Conservation (phyloP, 1,140 invertebrate species). For the Gonatopus flavifemur region DNA sequence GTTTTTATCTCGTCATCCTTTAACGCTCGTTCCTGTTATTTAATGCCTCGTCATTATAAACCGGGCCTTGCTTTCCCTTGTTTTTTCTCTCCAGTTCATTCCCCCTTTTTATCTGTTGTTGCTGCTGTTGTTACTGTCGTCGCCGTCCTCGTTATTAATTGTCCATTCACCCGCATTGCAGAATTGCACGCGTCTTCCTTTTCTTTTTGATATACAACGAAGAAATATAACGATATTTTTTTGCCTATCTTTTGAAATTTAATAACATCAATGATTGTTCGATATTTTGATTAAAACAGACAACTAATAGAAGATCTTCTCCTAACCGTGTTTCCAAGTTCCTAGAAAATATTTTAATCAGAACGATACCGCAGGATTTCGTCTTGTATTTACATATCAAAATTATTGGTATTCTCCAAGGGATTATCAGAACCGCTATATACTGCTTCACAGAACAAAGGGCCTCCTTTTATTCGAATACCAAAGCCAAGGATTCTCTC, state of each 20-base stretch:
- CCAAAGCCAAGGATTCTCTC: conserved; percentile 16
- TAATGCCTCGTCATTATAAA: conserved; percentile 39
- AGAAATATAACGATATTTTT: too few relatives aligned
- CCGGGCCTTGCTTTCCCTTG: background rate
- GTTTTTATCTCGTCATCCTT: conserved; percentile 40
- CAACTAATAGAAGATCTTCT: too few relatives aligned
- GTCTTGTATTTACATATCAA: conserved; percentile 40
- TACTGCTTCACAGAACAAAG: conserved; percentile 17
- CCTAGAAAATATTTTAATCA: conserved; percentile 37
- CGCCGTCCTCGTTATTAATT: conserved; percentile 5
- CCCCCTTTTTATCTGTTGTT: background rate
- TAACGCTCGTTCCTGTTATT: conserved; percentile 36
- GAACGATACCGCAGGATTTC: conserved; percentile 24
- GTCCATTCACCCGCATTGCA: conserved; percentile 6
- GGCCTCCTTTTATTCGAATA: background rate
- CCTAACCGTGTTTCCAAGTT: too few relatives aligned
- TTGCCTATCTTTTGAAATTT: too few relatives aligned
- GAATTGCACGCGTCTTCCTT: conserved; percentile 1
- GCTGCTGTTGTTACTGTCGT: background rate
- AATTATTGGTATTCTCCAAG: conserved; percentile 33
- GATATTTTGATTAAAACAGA: too few relatives aligned
- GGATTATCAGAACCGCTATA: conserved; percentile 22
- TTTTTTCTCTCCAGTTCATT: background rate
- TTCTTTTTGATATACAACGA: too few relatives aligned
- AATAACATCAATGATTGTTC: too few relatives aligned